Evolutionary conservation across 2,888 invertebrate genomes (phyloP), one percentile per base, ranked within the genome.

Genomic region (Acrobasis suavella): DNA sequence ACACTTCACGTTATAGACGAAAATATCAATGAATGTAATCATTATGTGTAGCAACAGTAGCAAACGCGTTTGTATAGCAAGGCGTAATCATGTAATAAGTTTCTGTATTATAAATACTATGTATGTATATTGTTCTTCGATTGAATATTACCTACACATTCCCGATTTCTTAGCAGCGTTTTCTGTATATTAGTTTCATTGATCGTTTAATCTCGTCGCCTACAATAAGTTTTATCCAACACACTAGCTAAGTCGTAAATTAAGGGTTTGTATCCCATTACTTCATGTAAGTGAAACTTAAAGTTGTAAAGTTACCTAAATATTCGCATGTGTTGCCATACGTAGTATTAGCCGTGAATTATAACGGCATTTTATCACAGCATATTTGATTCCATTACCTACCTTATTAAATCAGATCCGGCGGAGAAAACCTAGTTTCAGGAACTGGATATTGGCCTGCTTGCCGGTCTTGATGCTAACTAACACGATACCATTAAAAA

Each of bases 251-350:
- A 46, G n/a, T 46, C n/a, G 46, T 46, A 46, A 46, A 46, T 9
- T 15, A 9, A 54, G n/a, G 54, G 9, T 54, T 38, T 72, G 70
- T 77, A 64, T 81, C 79, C 76, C 74, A 69, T 73, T 85, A 84
- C 74, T 67, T 76, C 69, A 22, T 51, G 65, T 78, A 78, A 80
- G 75, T 74, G 68, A 75, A 73, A 81, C 77, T 70, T 70, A 76
- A 74, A 77, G 22, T 12, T 51, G 32, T 81, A 83, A 77, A 89
- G 91, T 91, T 91, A 91, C 91, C 91, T 82, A 82, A 73, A 80
- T 79, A 80, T 85, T 80, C 75, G 80, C 77, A 84, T 81, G 82
- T 80, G 91, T 89, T 91, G 91, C 91, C 91, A 91, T 91, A 75
- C 72, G 75, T 86, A 85, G 83, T 84, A 82, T 81, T 80, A 79